These are phyloP conservation scores for Actenoides lindsayi DNA, from an alignment of 2,113 vertebrate genomes.

Conservation along the genomic window DNA sequence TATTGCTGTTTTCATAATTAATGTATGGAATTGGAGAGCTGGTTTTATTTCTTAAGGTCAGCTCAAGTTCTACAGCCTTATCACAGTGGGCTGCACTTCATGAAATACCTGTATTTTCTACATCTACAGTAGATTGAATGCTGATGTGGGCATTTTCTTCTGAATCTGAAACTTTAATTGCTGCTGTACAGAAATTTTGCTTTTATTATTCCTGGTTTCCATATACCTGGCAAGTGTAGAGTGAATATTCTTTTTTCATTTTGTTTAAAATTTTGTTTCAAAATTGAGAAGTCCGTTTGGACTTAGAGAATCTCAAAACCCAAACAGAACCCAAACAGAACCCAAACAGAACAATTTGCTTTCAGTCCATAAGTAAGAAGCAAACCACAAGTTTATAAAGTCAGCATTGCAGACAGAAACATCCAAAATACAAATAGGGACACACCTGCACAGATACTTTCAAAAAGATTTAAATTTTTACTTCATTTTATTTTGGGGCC, in stretches of 20 bases:
- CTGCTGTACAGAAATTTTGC: not conserved
- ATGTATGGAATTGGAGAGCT: not conserved
- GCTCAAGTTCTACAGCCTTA: not conserved
- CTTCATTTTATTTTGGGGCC: not conserved
- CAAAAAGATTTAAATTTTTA: not conserved
- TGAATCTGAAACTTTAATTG: not conserved
- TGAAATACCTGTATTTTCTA: not conserved
- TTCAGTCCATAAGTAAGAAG: not conserved
- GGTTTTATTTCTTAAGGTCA: not conserved
- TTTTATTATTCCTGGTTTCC: not conserved
- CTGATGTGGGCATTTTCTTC: not conserved
- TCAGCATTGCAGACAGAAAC: not conserved
- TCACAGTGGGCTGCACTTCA: not conserved
- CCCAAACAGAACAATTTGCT: not conserved
- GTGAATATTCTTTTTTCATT: not conserved
- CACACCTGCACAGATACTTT: not conserved
- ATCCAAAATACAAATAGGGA: not conserved
- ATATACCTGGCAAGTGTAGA: not conserved
- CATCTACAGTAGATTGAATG: not conserved
- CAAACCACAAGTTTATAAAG: not conserved
- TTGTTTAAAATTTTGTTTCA: not conserved
- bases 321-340: not conserved
- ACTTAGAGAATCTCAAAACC: fast-evolving
- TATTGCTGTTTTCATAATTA: not conserved
- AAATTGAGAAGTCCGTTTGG: not conserved